Evolutionary conservation across 92 coral and sea anemone species (phyloP).

Genomic region (Montipora capitata): DNA sequence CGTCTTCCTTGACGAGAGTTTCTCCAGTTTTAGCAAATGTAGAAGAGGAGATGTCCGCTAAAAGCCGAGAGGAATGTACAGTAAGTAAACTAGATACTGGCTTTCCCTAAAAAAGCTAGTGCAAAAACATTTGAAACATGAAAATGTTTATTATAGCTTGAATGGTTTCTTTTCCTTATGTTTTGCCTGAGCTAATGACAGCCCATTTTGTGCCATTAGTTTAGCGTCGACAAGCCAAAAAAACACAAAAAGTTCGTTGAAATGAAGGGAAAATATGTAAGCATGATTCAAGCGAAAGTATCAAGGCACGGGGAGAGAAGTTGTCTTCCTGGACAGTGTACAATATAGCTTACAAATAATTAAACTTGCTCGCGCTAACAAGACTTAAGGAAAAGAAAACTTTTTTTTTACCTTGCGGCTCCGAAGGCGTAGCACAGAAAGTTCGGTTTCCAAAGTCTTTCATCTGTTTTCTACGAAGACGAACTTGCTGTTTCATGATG

Average conservation of each 20-base stretch:
- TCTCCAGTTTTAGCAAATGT: constrained; percentile 11
- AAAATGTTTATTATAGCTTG: not conserved
- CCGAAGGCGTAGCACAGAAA: not conserved
- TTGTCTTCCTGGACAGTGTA: not conserved
- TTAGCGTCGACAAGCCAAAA: not conserved
- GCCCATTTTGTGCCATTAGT: not conserved
- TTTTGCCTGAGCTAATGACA: not conserved
- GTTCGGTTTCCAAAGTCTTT: constrained; percentile 51
- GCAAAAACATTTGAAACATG: constrained; percentile 14
- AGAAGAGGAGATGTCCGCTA: constrained; percentile 29
- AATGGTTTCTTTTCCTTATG: not conserved
- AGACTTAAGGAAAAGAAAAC: not conserved
- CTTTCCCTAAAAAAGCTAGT: not conserved
- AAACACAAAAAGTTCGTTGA: not conserved
- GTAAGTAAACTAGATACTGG: not conserved
- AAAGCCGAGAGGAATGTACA: not conserved
- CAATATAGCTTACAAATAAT: not conserved
- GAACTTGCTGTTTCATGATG: constrained; percentile 86
- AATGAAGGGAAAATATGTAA: too few species aligned
- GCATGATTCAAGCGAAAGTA: not conserved
- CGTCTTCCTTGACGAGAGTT: constrained; percentile 9
- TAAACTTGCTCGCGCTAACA: not conserved
- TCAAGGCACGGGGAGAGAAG: not conserved
- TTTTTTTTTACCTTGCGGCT: constrained; percentile 25
- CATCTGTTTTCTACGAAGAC: constrained; percentile 88